A percentile compares a stretch with the other conserved stretches of the same genome.
Conservation (phyloP, 2,113 vertebrate species). For the Maccullochella peelii region DNA sequence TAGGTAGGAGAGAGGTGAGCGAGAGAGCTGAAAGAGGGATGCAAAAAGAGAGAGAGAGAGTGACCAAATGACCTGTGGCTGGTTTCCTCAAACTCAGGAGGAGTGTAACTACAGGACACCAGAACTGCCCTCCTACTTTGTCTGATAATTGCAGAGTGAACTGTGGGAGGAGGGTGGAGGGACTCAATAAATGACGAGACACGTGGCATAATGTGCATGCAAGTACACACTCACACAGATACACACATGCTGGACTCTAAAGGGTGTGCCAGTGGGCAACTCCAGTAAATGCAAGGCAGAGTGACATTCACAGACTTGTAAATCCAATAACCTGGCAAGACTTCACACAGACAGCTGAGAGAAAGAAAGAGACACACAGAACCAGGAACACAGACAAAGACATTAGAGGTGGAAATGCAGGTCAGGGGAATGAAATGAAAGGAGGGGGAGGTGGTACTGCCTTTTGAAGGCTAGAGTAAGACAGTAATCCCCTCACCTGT, state of each 20-base stretch:
- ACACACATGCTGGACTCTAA: background rate
- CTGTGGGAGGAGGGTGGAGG: background rate
- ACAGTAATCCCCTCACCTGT: conserved; percentile 66
- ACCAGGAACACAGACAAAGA: conserved; percentile 15
- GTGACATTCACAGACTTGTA: conserved; percentile 47
- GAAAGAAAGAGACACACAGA: background rate
- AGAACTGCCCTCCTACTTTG: conserved; percentile 6
- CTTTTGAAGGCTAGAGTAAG: conserved; percentile 60
- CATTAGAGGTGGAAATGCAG: conserved; percentile 16
- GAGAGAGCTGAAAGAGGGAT: conserved; percentile 1
- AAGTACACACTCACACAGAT: conserved; percentile 2
- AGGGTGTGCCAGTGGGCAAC: conserved; percentile 15
- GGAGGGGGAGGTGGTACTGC: background rate
- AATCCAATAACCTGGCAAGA: conserved; percentile 53
- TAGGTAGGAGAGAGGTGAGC: background rate
- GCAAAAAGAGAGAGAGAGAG: background rate
- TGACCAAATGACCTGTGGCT: conserved; percentile 15
- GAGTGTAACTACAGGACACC: conserved; percentile 14
- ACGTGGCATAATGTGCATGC: background rate
- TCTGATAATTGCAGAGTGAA: conserved; percentile 31
- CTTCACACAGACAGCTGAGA: conserved; percentile 26
- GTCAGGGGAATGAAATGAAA: background rate
- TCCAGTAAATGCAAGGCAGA: conserved; percentile 13
- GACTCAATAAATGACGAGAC: background rate
- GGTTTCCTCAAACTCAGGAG: conserved; percentile 22